Percentiles rank a stretch among this genome's conserved stretches.
Conservation (phyloP, 1,140 invertebrate genomes). For the Monochamus saltuarius region DNA sequence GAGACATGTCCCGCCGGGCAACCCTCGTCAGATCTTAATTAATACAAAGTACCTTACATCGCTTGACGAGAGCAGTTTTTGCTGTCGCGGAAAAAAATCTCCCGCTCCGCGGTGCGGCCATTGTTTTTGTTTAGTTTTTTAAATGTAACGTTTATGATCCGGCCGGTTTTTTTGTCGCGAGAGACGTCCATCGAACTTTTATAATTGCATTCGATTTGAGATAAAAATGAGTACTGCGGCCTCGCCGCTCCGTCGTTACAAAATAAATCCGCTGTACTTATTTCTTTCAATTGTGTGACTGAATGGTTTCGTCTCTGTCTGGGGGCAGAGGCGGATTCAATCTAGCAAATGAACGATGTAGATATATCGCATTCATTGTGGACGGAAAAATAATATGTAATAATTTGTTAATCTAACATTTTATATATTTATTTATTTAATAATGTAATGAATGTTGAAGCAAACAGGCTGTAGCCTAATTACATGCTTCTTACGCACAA, state of each 20-base stretch:
- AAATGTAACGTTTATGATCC: slow-evolving; percentile 2
- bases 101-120: background rate
- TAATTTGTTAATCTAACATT: no score
- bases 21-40: no score
- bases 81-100: no score
- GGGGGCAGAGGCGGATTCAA: background rate
- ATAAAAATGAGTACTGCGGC: slow-evolving; percentile 10
- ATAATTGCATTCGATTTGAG: slow-evolving; percentile 8
- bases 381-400: background rate
- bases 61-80: no score
- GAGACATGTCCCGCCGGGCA: no score
- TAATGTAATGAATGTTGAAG: no score
- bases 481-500: no score
- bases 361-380: slow-evolving; percentile 1
- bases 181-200: slow-evolving; percentile 9
- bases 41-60: no score
- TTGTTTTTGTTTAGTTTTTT: slow-evolving; percentile 1
- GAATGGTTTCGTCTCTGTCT: background rate
- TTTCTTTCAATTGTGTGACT: slow-evolving; percentile 2
- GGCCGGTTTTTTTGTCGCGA: slow-evolving; percentile 5
- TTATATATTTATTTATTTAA: no score
- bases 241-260: background rate
- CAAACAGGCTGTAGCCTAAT: no score
- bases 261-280: slow-evolving; percentile 8
- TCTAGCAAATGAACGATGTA: background rate